Evolutionary conservation across 2,113 vertebrate species (phyloP).

Genomic region (Camelus bactrianus): DNA sequence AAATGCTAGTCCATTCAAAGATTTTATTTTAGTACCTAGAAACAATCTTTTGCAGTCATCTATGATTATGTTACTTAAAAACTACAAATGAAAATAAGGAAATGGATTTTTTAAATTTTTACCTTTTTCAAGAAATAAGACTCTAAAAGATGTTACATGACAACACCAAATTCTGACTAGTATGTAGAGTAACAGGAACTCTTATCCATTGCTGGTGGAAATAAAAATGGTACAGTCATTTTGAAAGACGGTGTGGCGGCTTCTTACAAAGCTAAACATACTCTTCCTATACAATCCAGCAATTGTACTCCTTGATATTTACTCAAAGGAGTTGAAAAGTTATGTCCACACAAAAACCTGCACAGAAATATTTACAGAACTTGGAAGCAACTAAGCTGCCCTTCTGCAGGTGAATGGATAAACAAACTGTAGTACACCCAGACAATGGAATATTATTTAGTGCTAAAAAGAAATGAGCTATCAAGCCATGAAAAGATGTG

Average conservation of each 20-base stretch:
- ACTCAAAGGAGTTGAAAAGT: background rate
- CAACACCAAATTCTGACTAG: background rate
- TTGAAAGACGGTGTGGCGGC: background rate
- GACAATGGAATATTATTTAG: background rate
- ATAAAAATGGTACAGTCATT: background rate
- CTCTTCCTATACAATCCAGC: background rate
- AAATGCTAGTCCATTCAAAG: background rate
- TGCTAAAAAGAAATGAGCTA: background rate
- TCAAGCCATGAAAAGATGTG: background rate
- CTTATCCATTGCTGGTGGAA: background rate
- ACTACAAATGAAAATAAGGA: background rate
- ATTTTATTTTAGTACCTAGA: background rate
- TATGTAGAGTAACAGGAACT: background rate
- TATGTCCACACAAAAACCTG: background rate
- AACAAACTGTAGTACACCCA: background rate
- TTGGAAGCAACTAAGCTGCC: background rate
- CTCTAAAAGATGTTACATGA: background rate
- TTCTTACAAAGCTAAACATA: background rate
- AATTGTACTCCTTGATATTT: background rate
- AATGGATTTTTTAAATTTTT: background rate
- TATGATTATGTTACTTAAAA: background rate
- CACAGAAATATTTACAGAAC: background rate
- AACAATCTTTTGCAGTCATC: background rate
- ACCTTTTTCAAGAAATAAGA: background rate
- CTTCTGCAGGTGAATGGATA: background rate